A percentile compares a stretch with the other conserved stretches of the same genome.
phyloP scores from a whole-genome alignment of 2,113 vertebrate species.

The Burhinus oedicnemus region DNA sequence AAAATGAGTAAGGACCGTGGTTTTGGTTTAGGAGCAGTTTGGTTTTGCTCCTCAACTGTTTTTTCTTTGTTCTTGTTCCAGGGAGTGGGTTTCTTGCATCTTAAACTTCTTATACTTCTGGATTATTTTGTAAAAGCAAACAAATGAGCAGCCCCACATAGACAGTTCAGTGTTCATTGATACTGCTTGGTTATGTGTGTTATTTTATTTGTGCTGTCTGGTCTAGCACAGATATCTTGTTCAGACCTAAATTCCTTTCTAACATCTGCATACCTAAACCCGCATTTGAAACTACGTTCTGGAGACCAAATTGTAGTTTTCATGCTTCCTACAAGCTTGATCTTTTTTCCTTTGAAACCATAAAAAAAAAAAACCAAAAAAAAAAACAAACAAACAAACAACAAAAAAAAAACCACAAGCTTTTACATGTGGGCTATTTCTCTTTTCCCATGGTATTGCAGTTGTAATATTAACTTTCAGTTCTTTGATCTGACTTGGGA shows the following conservation, averaged over 20 bases:
- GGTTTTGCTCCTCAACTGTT: neutral
- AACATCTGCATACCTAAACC: neutral
- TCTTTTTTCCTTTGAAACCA: neutral
- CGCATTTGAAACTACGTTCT: neutral
- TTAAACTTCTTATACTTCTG: neutral
- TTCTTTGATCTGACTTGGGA: neutral
- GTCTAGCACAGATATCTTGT: neutral
- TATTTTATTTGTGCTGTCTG: neutral
- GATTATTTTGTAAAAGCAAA: neutral
- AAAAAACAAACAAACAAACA: too few relatives aligned
- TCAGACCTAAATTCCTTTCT: neutral
- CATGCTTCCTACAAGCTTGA: neutral
- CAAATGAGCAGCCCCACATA: neutral
- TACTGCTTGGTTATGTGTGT: neutral
- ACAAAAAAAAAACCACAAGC: too few relatives aligned
- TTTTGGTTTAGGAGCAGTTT: neutral
- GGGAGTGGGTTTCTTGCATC: neutral
- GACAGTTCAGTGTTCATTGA: neutral
- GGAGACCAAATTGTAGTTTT: neutral
- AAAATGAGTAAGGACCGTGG: neutral
- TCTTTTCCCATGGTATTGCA: neutral
- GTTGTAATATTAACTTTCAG: neutral
- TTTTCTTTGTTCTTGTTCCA: neutral
- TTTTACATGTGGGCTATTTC: neutral
- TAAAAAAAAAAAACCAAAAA: neutral